phyloP scores from a whole-genome alignment of 2,888 invertebrate species.

The Spicauda simplicius region DNA sequence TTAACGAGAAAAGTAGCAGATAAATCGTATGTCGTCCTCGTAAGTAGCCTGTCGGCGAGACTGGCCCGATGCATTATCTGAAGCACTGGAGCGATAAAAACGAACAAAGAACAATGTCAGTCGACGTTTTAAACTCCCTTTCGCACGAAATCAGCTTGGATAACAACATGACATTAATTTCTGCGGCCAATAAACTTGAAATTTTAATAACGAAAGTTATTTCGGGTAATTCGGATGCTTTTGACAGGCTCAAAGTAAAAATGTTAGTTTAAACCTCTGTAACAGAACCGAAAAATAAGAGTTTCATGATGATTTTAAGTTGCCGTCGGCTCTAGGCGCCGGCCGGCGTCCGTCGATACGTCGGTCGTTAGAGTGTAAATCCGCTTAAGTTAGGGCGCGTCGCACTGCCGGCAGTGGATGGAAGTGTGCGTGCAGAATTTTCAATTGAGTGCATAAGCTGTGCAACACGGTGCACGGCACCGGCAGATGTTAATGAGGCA shows the following conservation, averaged over 20 bases:
- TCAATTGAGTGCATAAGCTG: slow-evolving; percentile 59
- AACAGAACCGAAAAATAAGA: background rate
- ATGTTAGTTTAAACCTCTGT: too few relatives aligned
- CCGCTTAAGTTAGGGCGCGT: slow-evolving; percentile 60
- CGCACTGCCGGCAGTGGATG: slow-evolving; percentile 53
- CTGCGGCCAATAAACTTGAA: slow-evolving; percentile 11
- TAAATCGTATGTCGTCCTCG: slow-evolving; percentile 59
- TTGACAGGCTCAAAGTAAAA: background rate
- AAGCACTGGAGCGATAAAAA: slow-evolving; percentile 81
- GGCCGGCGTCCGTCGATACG: slow-evolving; percentile 32
- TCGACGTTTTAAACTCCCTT: slow-evolving; percentile 73
- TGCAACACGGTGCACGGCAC: slow-evolving; percentile 55
- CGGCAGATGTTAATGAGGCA: slow-evolving; percentile 73
- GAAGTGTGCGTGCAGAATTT: slow-evolving; percentile 70
- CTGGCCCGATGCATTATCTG: slow-evolving; percentile 70
- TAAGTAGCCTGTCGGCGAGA: slow-evolving; percentile 49
- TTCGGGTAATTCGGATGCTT: background rate
- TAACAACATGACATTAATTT: slow-evolving; percentile 77
- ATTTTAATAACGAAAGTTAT: slow-evolving; percentile 20
- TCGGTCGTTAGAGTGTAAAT: slow-evolving; percentile 63
- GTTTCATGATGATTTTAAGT: background rate
- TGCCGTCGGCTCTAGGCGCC: background rate
- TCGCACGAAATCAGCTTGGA: slow-evolving; percentile 74
- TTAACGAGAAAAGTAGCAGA: slow-evolving; percentile 78
- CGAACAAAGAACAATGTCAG: slow-evolving; percentile 83